phyloP scores from a whole-genome alignment of 1,140 invertebrate genomes.

The Vollenhovia emeryi region DNA sequence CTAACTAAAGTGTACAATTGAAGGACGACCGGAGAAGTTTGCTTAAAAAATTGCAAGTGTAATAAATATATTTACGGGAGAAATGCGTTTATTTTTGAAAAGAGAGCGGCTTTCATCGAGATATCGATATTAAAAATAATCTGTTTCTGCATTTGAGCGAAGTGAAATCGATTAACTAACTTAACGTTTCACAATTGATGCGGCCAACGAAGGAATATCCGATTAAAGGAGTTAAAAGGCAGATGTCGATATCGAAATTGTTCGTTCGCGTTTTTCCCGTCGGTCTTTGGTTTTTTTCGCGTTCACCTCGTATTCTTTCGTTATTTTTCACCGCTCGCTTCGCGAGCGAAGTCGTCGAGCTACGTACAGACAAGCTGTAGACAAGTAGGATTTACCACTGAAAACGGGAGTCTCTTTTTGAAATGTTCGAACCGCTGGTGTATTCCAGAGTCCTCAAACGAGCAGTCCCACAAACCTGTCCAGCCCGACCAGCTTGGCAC shows the following conservation, averaged over 20 bases:
- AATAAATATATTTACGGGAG: neutral
- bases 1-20: neutral
- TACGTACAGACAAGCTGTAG: slow-evolving; percentile 18
- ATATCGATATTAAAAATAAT: slow-evolving; percentile 30
- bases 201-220: slow-evolving; percentile 25
- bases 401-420: slow-evolving; percentile 57
- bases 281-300: neutral
- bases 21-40: neutral
- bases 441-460: slow-evolving; percentile 89
- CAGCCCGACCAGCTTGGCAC: slow-evolving; percentile 87
- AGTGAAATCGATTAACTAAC: slow-evolving; percentile 30
- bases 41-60: neutral
- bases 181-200: slow-evolving; percentile 39
- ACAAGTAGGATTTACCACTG: slow-evolving; percentile 28
- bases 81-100: neutral
- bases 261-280: slow-evolving; percentile 9
- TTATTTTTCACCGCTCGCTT: neutral
- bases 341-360: neutral
- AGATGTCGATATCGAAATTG: slow-evolving; percentile 48
- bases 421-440: slow-evolving; percentile 78
- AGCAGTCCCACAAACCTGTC: slow-evolving; percentile 90
- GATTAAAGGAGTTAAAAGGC: slow-evolving; percentile 38
- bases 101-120: neutral
- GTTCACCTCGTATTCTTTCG: neutral
- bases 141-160: slow-evolving; percentile 7